These are phyloP conservation scores for Origma solitaria DNA, from an alignment of 2,113 vertebrate species.

Conservation along the genomic window DNA sequence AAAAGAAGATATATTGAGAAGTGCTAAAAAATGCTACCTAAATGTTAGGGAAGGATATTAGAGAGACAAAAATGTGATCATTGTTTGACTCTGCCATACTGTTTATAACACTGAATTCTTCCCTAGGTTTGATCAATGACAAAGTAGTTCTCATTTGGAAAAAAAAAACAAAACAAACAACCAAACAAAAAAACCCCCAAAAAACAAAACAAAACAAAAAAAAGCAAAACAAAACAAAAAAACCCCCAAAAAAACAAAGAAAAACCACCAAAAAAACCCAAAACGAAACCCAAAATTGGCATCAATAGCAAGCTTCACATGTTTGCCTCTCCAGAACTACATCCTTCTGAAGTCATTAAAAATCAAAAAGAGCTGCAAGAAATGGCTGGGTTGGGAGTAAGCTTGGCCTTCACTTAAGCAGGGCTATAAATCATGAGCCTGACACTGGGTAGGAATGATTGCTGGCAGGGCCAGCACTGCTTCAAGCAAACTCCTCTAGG, in stretches of 20 bases:
- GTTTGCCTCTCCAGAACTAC: constrained; percentile 24
- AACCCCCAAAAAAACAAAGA: no score
- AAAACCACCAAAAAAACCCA: no score
- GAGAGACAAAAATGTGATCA: background rate
- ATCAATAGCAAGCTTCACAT: background rate
- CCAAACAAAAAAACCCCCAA: no score
- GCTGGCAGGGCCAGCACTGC: constrained; percentile 30
- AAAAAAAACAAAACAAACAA: background rate
- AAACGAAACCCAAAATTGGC: background rate
- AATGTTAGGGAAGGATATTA: background rate
- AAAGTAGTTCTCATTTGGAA: background rate
- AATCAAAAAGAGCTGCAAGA: constrained; percentile 76
- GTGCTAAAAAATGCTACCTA: background rate
- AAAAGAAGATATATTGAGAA: background rate
- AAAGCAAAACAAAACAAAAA: no score
- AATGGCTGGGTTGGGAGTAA: constrained; percentile 78
- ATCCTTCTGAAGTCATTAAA: constrained; percentile 27
- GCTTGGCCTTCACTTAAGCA: constrained; percentile 85
- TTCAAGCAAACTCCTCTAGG: constrained; percentile 51
- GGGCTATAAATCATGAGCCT: constrained; percentile 81
- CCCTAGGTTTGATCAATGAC: background rate
- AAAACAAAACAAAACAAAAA: no score
- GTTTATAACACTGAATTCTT: background rate
- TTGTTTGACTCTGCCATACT: background rate
- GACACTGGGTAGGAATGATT: constrained; percentile 38